Conservation (phyloP, 2,797 vertebrate species). For the Carduelis carduelis region DNA sequence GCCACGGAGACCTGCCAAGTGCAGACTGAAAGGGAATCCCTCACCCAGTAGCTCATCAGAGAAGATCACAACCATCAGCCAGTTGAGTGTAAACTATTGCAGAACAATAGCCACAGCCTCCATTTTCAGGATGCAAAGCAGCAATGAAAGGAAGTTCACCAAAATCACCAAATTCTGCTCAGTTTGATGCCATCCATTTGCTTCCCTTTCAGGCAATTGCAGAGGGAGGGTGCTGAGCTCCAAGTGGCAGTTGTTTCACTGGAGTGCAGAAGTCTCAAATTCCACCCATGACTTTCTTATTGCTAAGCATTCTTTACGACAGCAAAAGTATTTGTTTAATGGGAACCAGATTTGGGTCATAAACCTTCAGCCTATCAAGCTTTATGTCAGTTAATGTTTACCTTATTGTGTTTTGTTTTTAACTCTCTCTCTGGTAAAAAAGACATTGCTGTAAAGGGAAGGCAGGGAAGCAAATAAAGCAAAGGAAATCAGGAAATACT, state of each 20-base stretch:
- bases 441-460: slow-evolving; percentile 56
- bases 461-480: slow-evolving; percentile 67
- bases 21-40: background rate
- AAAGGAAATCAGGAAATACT: slow-evolving; percentile 68
- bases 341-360: slow-evolving; percentile 69
- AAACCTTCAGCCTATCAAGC: slow-evolving; percentile 67
- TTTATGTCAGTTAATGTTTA: slow-evolving; percentile 76
- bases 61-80: background rate
- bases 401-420: slow-evolving; percentile 41
- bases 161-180: background rate
- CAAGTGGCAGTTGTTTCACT: background rate
- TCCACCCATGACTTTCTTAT: slow-evolving; percentile 62
- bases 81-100: background rate
- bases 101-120: background rate
- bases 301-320: slow-evolving; percentile 43
- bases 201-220: background rate
- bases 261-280: slow-evolving; percentile 25
- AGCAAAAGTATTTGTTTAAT: slow-evolving; percentile 61
- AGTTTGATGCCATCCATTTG: background rate
- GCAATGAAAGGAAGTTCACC: background rate
- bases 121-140: background rate
- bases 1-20: background rate
- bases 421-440: slow-evolving; percentile 29
- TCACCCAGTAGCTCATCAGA: background rate
- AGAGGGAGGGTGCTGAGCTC: background rate